Evolutionary conservation across 2,113 vertebrate species (phyloP).

Genomic region (Peucedramus taeniatus): DNA sequence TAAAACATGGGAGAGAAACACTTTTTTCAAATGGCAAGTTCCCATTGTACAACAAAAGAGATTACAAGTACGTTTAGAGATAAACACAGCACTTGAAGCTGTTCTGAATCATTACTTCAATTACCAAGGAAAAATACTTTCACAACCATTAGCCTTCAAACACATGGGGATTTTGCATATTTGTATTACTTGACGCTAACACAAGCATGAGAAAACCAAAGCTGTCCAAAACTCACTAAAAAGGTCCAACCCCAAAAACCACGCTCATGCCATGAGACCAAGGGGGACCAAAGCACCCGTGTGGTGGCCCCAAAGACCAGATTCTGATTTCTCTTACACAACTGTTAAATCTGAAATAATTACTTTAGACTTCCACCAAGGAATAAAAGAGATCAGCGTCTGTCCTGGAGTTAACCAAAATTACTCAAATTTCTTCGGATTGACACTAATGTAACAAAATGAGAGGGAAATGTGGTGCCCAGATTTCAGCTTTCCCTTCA

Average conservation of each 20-base stretch:
- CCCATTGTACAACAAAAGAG: background rate
- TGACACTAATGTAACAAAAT: constrained; percentile 29
- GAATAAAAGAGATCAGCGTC: constrained; percentile 12
- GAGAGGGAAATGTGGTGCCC: background rate
- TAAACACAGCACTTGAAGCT: background rate
- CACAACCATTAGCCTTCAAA: background rate
- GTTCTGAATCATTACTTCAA: background rate
- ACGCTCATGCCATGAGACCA: fast-evolving
- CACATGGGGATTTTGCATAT: background rate
- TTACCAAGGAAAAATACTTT: background rate
- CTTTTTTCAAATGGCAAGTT: background rate
- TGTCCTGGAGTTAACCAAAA: background rate
- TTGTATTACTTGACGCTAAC: background rate
- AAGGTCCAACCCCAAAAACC: background rate
- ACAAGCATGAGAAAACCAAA: background rate
- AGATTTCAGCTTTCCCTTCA: background rate
- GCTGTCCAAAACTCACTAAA: background rate
- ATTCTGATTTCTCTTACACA: background rate
- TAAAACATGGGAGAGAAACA: background rate
- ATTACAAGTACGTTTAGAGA: background rate
- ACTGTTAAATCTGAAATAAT: background rate
- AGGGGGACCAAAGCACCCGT: background rate
- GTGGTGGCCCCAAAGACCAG: background rate
- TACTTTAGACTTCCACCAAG: constrained; percentile 18
- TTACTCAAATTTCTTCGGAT: background rate